phyloP scores from a whole-genome alignment of 2,113 vertebrate species.

The Gnathonemus longibarbis region DNA sequence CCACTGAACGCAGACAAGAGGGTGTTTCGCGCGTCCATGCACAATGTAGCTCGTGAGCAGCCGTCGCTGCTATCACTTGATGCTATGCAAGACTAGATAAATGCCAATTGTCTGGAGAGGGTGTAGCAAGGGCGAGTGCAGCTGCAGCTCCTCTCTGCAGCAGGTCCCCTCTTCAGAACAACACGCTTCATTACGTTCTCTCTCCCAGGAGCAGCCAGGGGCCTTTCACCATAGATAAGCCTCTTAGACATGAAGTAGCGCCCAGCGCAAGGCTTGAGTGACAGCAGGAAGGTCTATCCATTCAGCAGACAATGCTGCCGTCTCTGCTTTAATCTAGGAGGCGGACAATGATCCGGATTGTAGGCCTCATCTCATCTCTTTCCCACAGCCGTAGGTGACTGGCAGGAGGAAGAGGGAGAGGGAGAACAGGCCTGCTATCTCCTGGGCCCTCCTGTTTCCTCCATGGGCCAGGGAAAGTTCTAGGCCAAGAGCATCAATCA shows the following conservation, averaged over 20 bases:
- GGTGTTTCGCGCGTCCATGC: constrained; percentile 40
- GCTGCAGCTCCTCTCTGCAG: constrained; percentile 82
- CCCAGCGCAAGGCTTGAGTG: constrained; percentile 98
- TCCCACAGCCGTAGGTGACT: constrained; percentile 99
- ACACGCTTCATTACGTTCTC: constrained; percentile 99
- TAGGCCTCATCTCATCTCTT: constrained; percentile 97
- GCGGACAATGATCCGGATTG: constrained; percentile 99
- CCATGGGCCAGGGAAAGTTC: constrained; percentile 68
- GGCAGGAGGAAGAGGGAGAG: constrained; percentile 59
- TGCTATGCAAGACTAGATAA: constrained; percentile 92
- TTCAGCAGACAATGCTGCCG: constrained; percentile 99
- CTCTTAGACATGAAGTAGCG: constrained; percentile 99
- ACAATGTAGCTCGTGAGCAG: constrained; percentile 68
- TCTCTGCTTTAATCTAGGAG: constrained; percentile 99
- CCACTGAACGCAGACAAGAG: constrained; percentile 56
- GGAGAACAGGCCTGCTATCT: constrained; percentile 65
- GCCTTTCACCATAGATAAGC: constrained; percentile 99
- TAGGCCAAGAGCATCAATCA: constrained; percentile 81
- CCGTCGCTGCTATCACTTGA: constrained; percentile 75
- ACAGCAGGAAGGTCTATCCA: constrained; percentile 99
- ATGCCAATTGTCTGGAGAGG: constrained; percentile 82
- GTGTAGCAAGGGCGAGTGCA: constrained; percentile 69
- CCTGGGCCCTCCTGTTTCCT: constrained; percentile 80
- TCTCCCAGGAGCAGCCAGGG: constrained; percentile 95
- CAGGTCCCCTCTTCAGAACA: constrained; percentile 98